Percentiles rank a stretch among this genome's conserved stretches.
Conservation (phyloP, 2,888 invertebrate species). For the Stenoptilia bipunctidactyla region DNA sequence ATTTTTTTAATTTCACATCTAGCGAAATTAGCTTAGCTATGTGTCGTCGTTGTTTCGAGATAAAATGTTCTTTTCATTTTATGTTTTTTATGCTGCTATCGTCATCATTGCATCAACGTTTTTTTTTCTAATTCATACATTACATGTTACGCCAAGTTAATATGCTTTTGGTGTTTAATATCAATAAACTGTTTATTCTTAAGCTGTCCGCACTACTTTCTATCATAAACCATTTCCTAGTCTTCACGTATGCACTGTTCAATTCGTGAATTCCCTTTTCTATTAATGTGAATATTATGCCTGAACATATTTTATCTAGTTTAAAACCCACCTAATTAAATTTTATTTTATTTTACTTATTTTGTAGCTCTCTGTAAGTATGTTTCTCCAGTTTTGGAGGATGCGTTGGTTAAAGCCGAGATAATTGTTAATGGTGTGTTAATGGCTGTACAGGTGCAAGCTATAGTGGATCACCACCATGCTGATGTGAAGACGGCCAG, state of each 20-base stretch:
- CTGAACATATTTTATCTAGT: too few species aligned
- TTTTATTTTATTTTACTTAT: too few species aligned
- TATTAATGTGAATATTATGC: too few species aligned
- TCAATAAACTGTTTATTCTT: too few species aligned
- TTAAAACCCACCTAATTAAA: too few species aligned
- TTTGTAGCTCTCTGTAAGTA: too few species aligned
- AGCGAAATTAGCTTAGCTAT: neutral
- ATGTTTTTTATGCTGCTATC: neutral
- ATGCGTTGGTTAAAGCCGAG: neutral
- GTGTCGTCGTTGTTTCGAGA: neutral
- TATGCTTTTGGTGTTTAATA: too few species aligned
- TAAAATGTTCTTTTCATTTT: neutral
- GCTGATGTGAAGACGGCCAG: constrained; percentile 83
- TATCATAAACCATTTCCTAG: neutral
- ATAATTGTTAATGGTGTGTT: neutral
- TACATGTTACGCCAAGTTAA: too few species aligned
- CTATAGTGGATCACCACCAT: constrained; percentile 92
- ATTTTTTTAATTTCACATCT: neutral
- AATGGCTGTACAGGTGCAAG: constrained; percentile 82
- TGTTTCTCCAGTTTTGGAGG: too few species aligned
- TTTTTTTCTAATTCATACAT: neutral
- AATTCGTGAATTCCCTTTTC: too few species aligned
- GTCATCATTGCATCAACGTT: neutral
- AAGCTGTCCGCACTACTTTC: too few species aligned
- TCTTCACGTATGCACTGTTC: constrained; percentile 13